Conservation (phyloP, 2,888 invertebrate genomes). For the Ophion costatus region DNA sequence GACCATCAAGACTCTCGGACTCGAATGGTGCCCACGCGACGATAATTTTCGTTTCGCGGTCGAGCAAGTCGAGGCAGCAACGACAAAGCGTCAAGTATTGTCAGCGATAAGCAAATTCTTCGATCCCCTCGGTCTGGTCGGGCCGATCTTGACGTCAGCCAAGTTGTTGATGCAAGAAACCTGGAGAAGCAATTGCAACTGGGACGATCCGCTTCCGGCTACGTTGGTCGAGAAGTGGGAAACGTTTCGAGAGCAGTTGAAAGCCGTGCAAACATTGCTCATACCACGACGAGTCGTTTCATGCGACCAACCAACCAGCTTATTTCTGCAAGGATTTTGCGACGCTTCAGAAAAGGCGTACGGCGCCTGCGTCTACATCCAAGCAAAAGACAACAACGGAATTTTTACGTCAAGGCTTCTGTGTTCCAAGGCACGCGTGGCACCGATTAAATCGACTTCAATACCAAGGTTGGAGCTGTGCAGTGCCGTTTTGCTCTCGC, state of each 20-base stretch:
- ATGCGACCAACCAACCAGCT: neutral
- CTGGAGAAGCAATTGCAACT: slow-evolving; percentile 34
- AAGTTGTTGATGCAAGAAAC: slow-evolving; percentile 59
- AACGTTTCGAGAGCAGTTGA: slow-evolving; percentile 27
- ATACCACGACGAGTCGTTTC: slow-evolving; percentile 45
- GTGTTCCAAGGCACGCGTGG: slow-evolving; percentile 48
- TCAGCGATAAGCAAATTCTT: slow-evolving; percentile 47
- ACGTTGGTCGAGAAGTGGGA: slow-evolving; percentile 26
- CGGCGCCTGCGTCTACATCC: slow-evolving; percentile 44
- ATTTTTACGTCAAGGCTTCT: slow-evolving; percentile 16
- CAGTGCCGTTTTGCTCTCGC: slow-evolving; percentile 57
- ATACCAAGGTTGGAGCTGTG: slow-evolving; percentile 67
- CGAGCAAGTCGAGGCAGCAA: slow-evolving; percentile 3
- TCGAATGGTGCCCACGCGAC: slow-evolving; percentile 35
- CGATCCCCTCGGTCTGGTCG: slow-evolving; percentile 55
- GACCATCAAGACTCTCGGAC: slow-evolving; percentile 36
- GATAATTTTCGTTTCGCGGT: slow-evolving; percentile 46
- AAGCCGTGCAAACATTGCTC: slow-evolving; percentile 2
- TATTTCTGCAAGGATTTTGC: slow-evolving; percentile 49
- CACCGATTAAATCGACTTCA: slow-evolving; percentile 54
- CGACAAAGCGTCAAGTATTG: slow-evolving; percentile 49
- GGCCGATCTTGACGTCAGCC: slow-evolving; percentile 46
- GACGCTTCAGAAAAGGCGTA: slow-evolving; percentile 49
- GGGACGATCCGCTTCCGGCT: slow-evolving; percentile 43
- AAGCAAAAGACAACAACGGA: neutral